Base-by-base conservation (phyloP, 2,888 invertebrate genomes). In the Idaea biselata region DNA sequence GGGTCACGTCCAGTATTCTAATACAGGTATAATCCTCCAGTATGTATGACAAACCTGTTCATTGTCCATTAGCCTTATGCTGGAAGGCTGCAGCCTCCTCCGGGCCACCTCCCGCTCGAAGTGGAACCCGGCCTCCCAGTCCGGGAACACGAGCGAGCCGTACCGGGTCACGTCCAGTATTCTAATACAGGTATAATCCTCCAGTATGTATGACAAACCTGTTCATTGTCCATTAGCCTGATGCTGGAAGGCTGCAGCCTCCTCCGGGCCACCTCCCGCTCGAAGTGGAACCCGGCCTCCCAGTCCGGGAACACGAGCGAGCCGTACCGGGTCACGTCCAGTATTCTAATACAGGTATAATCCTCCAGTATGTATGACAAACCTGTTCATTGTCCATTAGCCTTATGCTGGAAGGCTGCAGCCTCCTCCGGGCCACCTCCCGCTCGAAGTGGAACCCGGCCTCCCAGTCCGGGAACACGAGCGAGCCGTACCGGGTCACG, bases 221-320 rank as follows among this genome's bases (percentile, higher is more conserved):
- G n/a, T n/a, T 98, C 97, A 79, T 99, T 99, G 86, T 99, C 99
- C 96, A 99, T 97, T 11, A 99, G 93, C 18, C 99, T 94, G 66
- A 99, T 97, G 17, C 99, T 99, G 16, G 99, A 96, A 0, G 99
- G 99, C 80, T 99, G 99, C 80, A 98, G 96, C 61, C 98, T 94
- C 80, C 96, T 93, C 44, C 89, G 86, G 0, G 96, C 96, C 16
- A 96, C 94, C 87, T 99, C 98, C 62, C 98, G 92, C 94, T 99
- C 96, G 84, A 98, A 99, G 60, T 91, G 87, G 56, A 99, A 96
- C 0, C 99, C 99, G 16, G 94, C 91, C 74, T 97, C 96, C 91
- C 99, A 99, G 87, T 96, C 94, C 0, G 98, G 98, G 88, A 99
- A 99, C 59, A 98, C 97, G 31, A 99, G 93, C 5, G 99, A 99